A percentile compares a stretch with the other conserved stretches of the same genome.
Evolutionary conservation across 2,888 invertebrate species (phyloP).

Genomic region (Taphrorychus bicolor): DNA sequence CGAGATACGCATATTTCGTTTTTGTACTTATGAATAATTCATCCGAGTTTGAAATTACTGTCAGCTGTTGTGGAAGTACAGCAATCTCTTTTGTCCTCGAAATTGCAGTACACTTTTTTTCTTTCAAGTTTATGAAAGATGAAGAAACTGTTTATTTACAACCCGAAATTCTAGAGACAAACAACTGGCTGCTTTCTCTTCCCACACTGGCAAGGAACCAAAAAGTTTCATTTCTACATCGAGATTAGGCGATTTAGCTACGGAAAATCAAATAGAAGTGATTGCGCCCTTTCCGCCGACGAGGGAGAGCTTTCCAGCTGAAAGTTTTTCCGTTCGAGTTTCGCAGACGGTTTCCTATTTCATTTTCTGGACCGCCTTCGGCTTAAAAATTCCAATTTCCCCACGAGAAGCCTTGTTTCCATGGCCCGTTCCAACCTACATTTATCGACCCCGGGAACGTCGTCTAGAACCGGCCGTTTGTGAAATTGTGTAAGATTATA

Average conservation of each 20-base stretch:
- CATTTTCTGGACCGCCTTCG: constrained; percentile 20
- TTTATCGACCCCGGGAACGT: constrained; percentile 10
- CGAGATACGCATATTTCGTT: neutral
- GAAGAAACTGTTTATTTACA: neutral
- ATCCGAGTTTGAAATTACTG: neutral
- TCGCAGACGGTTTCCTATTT: constrained; percentile 14
- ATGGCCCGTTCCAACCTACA: constrained; percentile 10
- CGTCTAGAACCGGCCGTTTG: too few species aligned
- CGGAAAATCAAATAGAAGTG: constrained; percentile 3
- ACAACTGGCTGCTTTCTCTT: neutral
- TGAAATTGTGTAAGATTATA: too few species aligned
- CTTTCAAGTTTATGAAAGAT: neutral
- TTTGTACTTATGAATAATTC: neutral
- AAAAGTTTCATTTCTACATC: neutral
- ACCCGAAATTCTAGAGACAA: neutral
- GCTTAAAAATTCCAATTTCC: constrained; percentile 23
- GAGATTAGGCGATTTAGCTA: neutral
- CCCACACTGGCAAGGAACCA: neutral
- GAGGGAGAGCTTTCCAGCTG: neutral
- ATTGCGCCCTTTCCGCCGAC: neutral
- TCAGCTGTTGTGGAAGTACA: neutral
- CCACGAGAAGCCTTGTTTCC: constrained; percentile 12
- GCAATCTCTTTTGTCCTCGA: neutral
- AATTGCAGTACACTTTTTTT: neutral
- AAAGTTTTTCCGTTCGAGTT: constrained; percentile 5